A percentile compares a stretch with the other conserved stretches of the same genome.
Evolutionary conservation across 2,888 invertebrate genomes (phyloP).

Genomic region (Campaea margaritaria): DNA sequence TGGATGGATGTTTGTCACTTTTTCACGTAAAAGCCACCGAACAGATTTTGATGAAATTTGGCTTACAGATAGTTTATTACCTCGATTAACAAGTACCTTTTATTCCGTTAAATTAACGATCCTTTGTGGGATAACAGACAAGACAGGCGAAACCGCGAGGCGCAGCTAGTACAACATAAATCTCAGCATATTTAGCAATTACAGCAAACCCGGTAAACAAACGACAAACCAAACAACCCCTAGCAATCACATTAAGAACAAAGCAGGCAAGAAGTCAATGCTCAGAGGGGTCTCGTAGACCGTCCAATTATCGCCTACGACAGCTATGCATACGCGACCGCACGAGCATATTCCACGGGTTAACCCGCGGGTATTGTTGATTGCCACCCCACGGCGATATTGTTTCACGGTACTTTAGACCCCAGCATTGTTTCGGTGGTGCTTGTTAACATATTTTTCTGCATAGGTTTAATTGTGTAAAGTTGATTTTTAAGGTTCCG

Average conservation of each 20-base stretch:
- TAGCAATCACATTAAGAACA: slow-evolving; percentile 32
- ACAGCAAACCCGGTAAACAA: slow-evolving; percentile 15
- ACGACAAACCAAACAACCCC: slow-evolving; percentile 21
- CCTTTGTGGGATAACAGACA: too few relatives aligned
- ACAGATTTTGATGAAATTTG: too few relatives aligned
- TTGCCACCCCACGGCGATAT: slow-evolving; percentile 26
- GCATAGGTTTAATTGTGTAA: slow-evolving; percentile 10
- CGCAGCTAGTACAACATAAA: too few relatives aligned
- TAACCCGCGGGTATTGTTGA: slow-evolving; percentile 39
- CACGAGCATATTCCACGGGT: slow-evolving; percentile 62
- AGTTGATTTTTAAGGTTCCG: slow-evolving; percentile 5
- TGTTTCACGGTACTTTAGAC: slow-evolving; percentile 31
- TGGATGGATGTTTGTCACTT: too few relatives aligned
- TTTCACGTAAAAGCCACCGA: too few relatives aligned
- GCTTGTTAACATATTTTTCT: slow-evolving; percentile 27
- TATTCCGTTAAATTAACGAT: too few relatives aligned
- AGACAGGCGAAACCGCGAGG: too few relatives aligned
- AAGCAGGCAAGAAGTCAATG: slow-evolving; percentile 24
- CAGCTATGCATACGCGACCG: slow-evolving; percentile 44
- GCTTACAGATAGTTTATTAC: too few relatives aligned
- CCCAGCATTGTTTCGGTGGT: slow-evolving; percentile 14
- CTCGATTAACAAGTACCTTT: too few relatives aligned
- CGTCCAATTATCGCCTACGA: slow-evolving; percentile 38
- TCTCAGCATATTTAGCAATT: slow-evolving; percentile 22
- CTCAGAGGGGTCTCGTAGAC: slow-evolving; percentile 11